Base-by-base conservation (phyloP, 30 jellyfish, hydroid and myxozoan species). In the Chironex yamaguchii region DNA sequence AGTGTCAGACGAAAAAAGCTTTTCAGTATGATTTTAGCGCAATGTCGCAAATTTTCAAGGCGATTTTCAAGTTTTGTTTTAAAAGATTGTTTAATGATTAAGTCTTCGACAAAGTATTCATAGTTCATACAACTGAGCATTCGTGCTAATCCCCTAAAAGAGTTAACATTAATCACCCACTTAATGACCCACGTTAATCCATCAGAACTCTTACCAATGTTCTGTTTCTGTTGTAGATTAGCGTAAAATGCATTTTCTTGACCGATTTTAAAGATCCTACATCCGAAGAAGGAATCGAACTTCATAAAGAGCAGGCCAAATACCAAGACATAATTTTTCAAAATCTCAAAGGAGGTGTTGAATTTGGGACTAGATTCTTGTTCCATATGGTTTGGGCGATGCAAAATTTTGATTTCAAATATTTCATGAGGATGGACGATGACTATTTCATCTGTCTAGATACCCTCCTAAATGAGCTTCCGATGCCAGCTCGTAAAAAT, bases 331-430 rank as follows among this genome's bases (percentile, higher is more conserved):
- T 92, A 17, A 82, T 50, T 9, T 73, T 92, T 52, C 98, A 92
- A 52, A 36, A 74, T 0, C 88, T 85, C 0, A 23, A 36, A 9
- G 96, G 96, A 22, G 98, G 98, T 0, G 85, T 83, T 36, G 96
- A 86, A 29, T 92, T 92, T 71, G 98, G 98, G n/a, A 74, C 20
- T 24, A 69, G 98, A 42, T 92, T 77, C 81, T 34, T 92, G 78
- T 92, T 85, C 68, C 98, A 92, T 84, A 53, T 92, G 85, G 36
- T 67, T 62, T 92, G 96, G 96, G 96, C 98, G 24, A 30, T 79
- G 65, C 62, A 52, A 54, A 75, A 86, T 48, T 92, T 78, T 34
- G 62, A 92, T 4, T 92, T 86, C 79, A 96, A 92, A 70, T 92
- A 92, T 58, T 71, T 92, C 66, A 17, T 92, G 64, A 71, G 98